These are phyloP conservation scores for Aphidius ervi DNA, from an alignment of 1,140 invertebrate species.

Conservation along the genomic window DNA sequence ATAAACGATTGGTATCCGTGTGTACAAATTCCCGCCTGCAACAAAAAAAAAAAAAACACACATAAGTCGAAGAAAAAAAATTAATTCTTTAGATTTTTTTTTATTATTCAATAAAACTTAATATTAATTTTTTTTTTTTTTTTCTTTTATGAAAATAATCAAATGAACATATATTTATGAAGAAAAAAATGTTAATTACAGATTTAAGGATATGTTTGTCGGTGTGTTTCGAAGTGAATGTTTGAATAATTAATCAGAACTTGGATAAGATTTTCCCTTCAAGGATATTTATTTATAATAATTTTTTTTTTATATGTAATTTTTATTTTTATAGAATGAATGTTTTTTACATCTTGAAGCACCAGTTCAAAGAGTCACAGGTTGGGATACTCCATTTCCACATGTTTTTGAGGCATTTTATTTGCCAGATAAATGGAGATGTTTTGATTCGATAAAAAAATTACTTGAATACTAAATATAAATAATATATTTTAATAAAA, in stretches of 20 bases:
- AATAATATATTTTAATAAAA: not conserved
- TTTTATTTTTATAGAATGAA: slow-evolving; percentile 63
- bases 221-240: no score
- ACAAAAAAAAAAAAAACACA: not conserved
- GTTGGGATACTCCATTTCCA: slow-evolving; percentile 98
- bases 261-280: no score
- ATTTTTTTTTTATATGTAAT: not conserved
- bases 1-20: not conserved
- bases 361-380: slow-evolving; percentile 84
- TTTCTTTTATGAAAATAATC: not conserved
- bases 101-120: no score
- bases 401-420: slow-evolving; percentile 96
- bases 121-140: not conserved
- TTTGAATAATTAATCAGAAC: no score
- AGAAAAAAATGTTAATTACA: no score
- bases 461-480: slow-evolving; percentile 66
- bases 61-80: slow-evolving; percentile 1
- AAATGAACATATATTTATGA: not conserved
- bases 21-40: not conserved
- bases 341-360: slow-evolving; percentile 95
- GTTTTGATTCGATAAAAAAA: slow-evolving; percentile 76
- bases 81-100: not conserved
- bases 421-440: slow-evolving; percentile 90
- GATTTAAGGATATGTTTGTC: no score
- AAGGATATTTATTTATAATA: not conserved